Percentiles rank a stretch among this genome's conserved stretches.
Evolutionary conservation across 2,888 invertebrate genomes (phyloP).

Genomic region (Glyphotaelius pellucidus): DNA sequence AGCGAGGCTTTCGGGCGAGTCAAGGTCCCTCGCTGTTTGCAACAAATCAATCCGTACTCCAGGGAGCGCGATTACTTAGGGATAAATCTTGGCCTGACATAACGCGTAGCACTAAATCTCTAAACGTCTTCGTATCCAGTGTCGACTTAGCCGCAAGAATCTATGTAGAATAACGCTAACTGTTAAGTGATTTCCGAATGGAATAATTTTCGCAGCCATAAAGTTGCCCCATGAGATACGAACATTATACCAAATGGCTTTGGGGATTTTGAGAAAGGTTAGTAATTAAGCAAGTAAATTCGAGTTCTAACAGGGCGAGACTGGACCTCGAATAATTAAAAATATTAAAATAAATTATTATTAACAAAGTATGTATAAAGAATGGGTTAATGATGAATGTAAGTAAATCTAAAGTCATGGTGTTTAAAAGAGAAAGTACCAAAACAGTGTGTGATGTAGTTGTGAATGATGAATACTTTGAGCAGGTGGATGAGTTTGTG

Average conservation of each 20-base stretch:
- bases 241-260: conserved; percentile 52
- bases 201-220: conserved; percentile 61
- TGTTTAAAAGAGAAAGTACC: too few species aligned
- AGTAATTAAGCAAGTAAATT: conserved; percentile 59
- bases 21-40: not conserved
- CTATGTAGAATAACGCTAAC: conserved; percentile 46
- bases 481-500: too few species aligned
- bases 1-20: not conserved
- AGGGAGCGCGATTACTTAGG: not conserved
- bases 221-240: conserved; percentile 51
- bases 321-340: not conserved
- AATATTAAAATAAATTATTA: not conserved
- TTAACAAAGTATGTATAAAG: too few species aligned
- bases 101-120: conserved; percentile 46
- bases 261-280: conserved; percentile 52
- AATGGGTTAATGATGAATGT: too few species aligned
- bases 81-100: conserved; percentile 23
- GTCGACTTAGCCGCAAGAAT: conserved; percentile 39
- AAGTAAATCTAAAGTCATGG: too few species aligned
- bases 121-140: conserved; percentile 44
- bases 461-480: too few species aligned
- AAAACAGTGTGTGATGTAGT: too few species aligned
- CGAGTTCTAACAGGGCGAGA: conserved; percentile 8
- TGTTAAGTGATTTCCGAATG: conserved; percentile 64
- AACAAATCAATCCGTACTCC: conserved; percentile 35